Percentiles rank a stretch among this genome's conserved stretches.
Conservation (phyloP, 2,888 invertebrate species). For the Patella caerulea region DNA sequence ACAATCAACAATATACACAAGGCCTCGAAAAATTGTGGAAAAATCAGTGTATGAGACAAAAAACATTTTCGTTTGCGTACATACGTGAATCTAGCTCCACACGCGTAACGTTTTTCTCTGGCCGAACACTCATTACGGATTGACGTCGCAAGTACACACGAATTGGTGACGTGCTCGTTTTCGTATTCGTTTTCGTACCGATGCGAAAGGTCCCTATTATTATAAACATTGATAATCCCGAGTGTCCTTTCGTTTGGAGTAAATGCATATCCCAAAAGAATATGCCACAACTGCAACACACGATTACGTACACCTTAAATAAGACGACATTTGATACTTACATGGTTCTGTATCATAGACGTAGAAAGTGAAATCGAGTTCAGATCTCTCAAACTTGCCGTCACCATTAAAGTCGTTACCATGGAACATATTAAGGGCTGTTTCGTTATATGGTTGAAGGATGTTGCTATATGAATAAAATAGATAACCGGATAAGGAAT, state of each 20-base stretch:
- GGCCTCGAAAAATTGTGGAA: too few species aligned
- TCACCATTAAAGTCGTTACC: constrained; percentile 18
- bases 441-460: constrained; percentile 18
- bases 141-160: too few species aligned
- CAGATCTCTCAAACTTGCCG: background rate
- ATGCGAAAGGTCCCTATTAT: too few species aligned
- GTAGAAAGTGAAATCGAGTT: background rate
- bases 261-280: background rate
- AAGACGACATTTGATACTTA: background rate
- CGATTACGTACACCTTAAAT: background rate
- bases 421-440: constrained; percentile 15
- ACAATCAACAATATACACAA: too few species aligned
- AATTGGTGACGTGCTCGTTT: too few species aligned
- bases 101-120: too few species aligned
- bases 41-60: too few species aligned
- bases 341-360: background rate
- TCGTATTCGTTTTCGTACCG: too few species aligned
- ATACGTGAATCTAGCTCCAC: too few species aligned
- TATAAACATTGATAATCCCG: background rate
- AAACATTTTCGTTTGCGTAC: too few species aligned
- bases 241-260: background rate
- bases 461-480: background rate
- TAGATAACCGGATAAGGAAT: too few species aligned
- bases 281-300: background rate
- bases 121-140: too few species aligned